Evolutionary conservation across 2,113 vertebrate species (phyloP).

Genomic region (Ancistrus triradiatus): DNA sequence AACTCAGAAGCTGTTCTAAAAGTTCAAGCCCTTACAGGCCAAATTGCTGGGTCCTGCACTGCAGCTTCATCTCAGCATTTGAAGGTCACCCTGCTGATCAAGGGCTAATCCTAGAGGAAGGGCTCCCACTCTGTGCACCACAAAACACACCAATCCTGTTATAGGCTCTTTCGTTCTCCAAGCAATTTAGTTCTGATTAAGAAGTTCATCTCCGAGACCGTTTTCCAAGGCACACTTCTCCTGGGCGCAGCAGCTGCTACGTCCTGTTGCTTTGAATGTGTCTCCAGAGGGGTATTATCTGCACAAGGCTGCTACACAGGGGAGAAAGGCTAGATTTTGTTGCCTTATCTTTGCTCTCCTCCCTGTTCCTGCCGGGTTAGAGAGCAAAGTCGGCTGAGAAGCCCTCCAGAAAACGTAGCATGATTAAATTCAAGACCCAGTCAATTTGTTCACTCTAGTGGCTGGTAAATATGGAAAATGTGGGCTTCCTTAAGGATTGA

Average conservation of each 20-base stretch:
- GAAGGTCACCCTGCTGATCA: conserved; percentile 49
- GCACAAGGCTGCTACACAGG: conserved; percentile 14
- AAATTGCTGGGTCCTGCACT: not conserved
- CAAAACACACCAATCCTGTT: conserved; percentile 36
- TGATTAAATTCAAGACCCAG: conserved; percentile 40
- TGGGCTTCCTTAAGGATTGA: conserved; percentile 20
- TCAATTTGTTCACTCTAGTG: conserved; percentile 38
- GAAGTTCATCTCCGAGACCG: conserved; percentile 47
- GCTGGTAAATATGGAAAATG: conserved; percentile 26
- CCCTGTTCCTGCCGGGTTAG: conserved; percentile 40
- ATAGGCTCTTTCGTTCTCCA: conserved; percentile 38
- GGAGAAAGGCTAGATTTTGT: conserved; percentile 45
- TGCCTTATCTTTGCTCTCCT: conserved; percentile 49
- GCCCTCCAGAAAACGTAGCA: conserved; percentile 41
- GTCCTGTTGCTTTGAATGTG: conserved; percentile 45
- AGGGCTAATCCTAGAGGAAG: conserved; percentile 44
- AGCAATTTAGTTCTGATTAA: conserved; percentile 54
- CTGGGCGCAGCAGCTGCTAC: conserved; percentile 26
- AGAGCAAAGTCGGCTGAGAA: conserved; percentile 37
- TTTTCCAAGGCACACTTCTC: conserved; percentile 22
- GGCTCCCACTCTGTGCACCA: conserved; percentile 35
- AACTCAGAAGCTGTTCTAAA: conserved; percentile 14
- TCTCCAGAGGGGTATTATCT: conserved; percentile 47
- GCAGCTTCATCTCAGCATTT: conserved; percentile 29
- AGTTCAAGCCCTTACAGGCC: not conserved